phyloP scores from a whole-genome alignment of 2,888 invertebrate species.

The Cancer borealis region DNA sequence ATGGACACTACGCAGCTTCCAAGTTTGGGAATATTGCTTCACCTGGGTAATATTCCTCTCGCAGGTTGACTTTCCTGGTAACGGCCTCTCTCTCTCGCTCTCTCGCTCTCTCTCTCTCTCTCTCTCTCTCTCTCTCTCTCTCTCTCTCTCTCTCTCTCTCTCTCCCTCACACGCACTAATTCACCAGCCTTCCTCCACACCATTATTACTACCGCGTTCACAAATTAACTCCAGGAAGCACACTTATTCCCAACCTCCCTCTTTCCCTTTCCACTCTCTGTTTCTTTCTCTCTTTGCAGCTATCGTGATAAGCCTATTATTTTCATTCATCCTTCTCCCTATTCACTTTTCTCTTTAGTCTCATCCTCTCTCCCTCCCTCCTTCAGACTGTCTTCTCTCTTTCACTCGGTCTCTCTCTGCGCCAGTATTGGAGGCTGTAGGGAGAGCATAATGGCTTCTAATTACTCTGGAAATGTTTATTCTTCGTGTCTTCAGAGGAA shows the following conservation, averaged over 20 bases:
- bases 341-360: neutral
- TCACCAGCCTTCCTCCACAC: conserved; percentile 22
- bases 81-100: neutral
- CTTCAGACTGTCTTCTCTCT: neutral
- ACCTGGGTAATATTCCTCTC: conserved; percentile 33
- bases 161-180: neutral
- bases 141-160: neutral
- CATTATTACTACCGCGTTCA: conserved; percentile 1
- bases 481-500: conserved; percentile 27
- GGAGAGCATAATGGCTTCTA: neutral
- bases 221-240: neutral
- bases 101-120: neutral
- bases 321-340: conserved; percentile 3
- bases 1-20: conserved; percentile 22
- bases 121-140: conserved; percentile 38
- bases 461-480: conserved; percentile 31
- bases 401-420: neutral
- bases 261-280: neutral
- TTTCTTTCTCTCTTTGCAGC: neutral
- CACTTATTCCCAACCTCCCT: conserved; percentile 6
- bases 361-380: neutral
- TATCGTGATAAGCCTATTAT: neutral
- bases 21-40: conserved; percentile 29
- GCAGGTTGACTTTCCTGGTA: neutral
- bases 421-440: neutral